These are phyloP conservation scores for Ditula angustiorana DNA, from an alignment of 2,888 invertebrate genomes.

Conservation along the genomic window DNA sequence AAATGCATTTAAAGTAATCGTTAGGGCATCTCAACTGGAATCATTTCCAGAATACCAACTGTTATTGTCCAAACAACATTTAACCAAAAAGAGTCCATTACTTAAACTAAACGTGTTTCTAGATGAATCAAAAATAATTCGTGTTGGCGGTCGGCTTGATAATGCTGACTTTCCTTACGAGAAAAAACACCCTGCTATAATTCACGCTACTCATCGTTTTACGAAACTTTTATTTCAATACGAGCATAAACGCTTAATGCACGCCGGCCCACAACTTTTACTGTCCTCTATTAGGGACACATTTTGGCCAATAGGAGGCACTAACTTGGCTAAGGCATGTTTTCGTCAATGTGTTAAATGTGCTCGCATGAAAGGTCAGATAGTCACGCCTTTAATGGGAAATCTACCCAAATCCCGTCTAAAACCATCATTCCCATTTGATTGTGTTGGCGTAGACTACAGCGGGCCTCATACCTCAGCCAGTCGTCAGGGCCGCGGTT, in stretches of 20 bases:
- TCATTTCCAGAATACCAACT: too few species aligned
- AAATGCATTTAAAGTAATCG: too few species aligned
- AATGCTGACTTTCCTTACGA: background rate
- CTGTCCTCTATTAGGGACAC: background rate
- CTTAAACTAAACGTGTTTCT: background rate
- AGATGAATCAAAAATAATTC: background rate
- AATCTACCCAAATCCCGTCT: too few species aligned
- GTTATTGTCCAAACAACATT: too few species aligned
- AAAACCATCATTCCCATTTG: conserved; percentile 11
- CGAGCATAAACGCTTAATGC: background rate
- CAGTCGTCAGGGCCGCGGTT: too few species aligned
- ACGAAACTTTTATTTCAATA: conserved; percentile 39
- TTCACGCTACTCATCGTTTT: conserved; percentile 41
- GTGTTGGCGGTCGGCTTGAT: too few species aligned
- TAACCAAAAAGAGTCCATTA: too few species aligned
- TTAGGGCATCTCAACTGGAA: too few species aligned
- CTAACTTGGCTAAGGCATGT: conserved; percentile 37
- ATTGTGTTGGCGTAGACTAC: background rate
- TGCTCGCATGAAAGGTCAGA: conserved; percentile 43
- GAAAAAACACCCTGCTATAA: conserved; percentile 33
- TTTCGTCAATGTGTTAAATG: conserved; percentile 43
- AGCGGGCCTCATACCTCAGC: background rate
- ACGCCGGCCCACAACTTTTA: background rate
- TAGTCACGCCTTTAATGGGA: too few species aligned
- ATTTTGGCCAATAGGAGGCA: background rate